Evolutionary conservation across 1,140 invertebrate genomes (phyloP), one percentile per base, ranked within the genome.

Genomic region (Nymphalis io): DNA sequence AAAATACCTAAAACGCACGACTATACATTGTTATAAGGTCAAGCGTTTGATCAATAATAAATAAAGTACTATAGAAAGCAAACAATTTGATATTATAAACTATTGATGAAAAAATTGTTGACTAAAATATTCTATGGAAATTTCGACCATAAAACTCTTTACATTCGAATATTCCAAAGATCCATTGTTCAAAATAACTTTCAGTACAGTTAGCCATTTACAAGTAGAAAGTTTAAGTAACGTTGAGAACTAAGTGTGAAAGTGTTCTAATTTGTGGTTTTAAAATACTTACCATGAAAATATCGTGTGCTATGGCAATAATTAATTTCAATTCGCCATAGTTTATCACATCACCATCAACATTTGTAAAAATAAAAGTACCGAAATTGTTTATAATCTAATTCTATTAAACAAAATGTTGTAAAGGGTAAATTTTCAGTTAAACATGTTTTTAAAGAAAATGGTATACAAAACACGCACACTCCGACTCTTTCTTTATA

Each of bases 181-280:
- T 51, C 46, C 18, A 64, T 64, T 63, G 60, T 63, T 63, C n/a
- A 27, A 51, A 65, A 78, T 77, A 75, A 74, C 75, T 83, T 82
- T 85, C 83, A 71, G 80, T 75, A 78, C 81, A 81, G 78, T 69
- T 72, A 73, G 68, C 62, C 71, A 75, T 75, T 79, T 74, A 74
- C 59, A 57, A 66, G 64, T 74, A 69, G 84, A 86, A 86, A 86
- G 82, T 80, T 60, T 65, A 76, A 74, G 51, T 82, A 83, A 85
- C 79, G 73, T 73, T 79, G 66, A 76, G 76, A 83, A 80, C 61
- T 67, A 78, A 70, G 75, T 74, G 78, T 82, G 83, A 85, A 85
- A 85, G 82, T 80, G 63, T 53, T 73, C 38, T 51, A 20, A 51
- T 51, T 51, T 51, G 46, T 11, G n/a, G 10, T 13, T 51, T 10